These are phyloP conservation scores for Philereme transversata DNA, from an alignment of 2,888 invertebrate species.

Conservation along the genomic window DNA sequence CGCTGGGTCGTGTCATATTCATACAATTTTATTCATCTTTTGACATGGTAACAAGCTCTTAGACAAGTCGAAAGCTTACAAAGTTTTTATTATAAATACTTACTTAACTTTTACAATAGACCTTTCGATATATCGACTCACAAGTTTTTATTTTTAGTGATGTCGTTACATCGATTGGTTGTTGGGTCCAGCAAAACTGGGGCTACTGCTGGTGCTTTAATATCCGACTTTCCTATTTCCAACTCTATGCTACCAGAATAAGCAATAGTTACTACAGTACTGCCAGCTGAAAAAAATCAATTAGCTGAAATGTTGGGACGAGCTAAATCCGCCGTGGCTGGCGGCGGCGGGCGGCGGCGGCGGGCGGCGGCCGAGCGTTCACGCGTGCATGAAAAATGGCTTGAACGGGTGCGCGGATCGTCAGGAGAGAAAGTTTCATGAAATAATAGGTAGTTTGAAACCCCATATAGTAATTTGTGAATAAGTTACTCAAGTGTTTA, in stretches of 20 bases:
- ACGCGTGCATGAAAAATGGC: slow-evolving; percentile 80
- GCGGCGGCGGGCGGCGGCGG: slow-evolving; percentile 43
- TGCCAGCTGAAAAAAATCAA: slow-evolving; percentile 69
- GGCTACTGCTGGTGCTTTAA: background rate
- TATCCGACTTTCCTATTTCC: background rate
- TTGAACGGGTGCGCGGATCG: slow-evolving; percentile 35
- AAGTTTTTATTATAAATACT: too few relatives aligned
- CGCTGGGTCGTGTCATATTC: too few relatives aligned
- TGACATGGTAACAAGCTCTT: too few relatives aligned
- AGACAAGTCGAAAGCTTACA: too few relatives aligned
- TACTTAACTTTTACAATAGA: too few relatives aligned
- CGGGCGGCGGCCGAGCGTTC: slow-evolving; percentile 62
- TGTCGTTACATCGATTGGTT: too few relatives aligned
- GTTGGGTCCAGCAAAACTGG: too few relatives aligned
- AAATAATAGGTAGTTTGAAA: slow-evolving; percentile 6
- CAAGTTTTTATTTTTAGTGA: too few relatives aligned
- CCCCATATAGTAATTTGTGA: background rate
- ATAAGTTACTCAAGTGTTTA: too few relatives aligned
- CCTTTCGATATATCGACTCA: too few relatives aligned
- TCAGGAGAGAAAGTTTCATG: slow-evolving; percentile 21
- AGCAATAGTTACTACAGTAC: slow-evolving; percentile 17
- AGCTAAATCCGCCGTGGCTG: slow-evolving; percentile 37
- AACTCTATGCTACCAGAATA: background rate
- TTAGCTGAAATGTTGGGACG: slow-evolving; percentile 70
- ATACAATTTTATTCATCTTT: too few relatives aligned